phyloP scores from a whole-genome alignment of 2,888 invertebrate species.

The Rotaria magnacalcarata region DNA sequence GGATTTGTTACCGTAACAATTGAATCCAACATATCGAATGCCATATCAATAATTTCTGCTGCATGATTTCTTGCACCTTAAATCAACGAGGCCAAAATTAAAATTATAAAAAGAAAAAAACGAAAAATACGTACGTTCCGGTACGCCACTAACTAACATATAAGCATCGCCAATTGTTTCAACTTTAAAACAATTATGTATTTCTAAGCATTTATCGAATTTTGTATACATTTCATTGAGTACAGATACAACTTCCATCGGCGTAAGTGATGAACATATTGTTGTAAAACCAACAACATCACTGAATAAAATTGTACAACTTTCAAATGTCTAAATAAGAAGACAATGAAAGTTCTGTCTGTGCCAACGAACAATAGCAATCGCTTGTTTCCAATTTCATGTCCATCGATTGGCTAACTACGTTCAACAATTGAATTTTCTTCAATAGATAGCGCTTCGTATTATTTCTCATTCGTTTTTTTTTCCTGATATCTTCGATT shows the following conservation, averaged over 20 bases:
- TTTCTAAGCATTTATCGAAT: slow-evolving; percentile 85
- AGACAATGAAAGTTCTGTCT: not conserved
- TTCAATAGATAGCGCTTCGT: not conserved
- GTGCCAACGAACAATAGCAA: not conserved
- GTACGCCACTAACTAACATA: slow-evolving; percentile 93
- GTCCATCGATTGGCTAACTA: not conserved
- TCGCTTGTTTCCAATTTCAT: not conserved
- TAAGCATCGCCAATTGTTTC: slow-evolving; percentile 97
- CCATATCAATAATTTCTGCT: slow-evolving; percentile 71
- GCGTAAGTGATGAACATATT: slow-evolving; percentile 88
- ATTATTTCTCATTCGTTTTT: no score
- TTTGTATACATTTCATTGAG: slow-evolving; percentile 87
- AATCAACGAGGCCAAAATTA: no score
- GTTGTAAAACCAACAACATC: slow-evolving; percentile 96
- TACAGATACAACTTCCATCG: slow-evolving; percentile 96
- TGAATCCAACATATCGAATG: slow-evolving; percentile 87
- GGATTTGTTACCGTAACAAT: slow-evolving; percentile 85
- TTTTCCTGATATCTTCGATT: no score
- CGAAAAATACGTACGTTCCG: slow-evolving; percentile 68
- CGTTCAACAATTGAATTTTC: not conserved
- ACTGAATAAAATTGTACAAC: slow-evolving; percentile 89
- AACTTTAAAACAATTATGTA: slow-evolving; percentile 88
- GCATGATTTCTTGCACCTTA: slow-evolving; percentile 71
- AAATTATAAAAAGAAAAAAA: not conserved
- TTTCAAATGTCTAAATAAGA: slow-evolving; percentile 51